phyloP scores from a whole-genome alignment of 2,797 vertebrate species.

The Vireo griseus region DNA sequence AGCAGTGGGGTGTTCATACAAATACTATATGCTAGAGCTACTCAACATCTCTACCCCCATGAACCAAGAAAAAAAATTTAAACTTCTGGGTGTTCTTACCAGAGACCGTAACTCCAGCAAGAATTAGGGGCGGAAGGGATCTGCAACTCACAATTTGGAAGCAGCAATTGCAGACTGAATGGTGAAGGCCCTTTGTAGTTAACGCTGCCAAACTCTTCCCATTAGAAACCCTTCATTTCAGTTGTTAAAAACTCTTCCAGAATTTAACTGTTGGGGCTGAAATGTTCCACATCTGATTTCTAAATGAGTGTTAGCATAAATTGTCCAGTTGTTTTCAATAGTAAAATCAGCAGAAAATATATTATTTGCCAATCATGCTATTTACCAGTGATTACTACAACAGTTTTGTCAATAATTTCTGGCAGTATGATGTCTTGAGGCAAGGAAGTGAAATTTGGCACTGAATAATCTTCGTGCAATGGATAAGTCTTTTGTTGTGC shows the following conservation, averaged over 20 bases:
- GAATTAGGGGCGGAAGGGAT: neutral
- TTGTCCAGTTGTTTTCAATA: conserved; percentile 52
- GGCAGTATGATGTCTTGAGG: neutral
- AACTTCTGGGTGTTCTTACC: neutral
- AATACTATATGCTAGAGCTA: neutral
- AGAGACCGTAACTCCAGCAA: neutral
- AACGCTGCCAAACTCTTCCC: conserved; percentile 21
- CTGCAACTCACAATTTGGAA: neutral
- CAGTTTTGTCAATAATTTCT: conserved; percentile 39
- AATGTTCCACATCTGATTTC: conserved; percentile 35
- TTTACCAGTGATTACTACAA: conserved; percentile 32
- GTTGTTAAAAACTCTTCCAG: neutral
- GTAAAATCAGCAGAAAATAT: conserved; percentile 38
- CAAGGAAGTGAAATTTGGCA: conserved; percentile 19
- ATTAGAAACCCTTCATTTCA: conserved; percentile 35
- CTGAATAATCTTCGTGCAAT: neutral
- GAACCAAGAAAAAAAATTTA: neutral
- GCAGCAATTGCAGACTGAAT: neutral
- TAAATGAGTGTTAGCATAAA: conserved; percentile 30
- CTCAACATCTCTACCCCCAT: neutral
- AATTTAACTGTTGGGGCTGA: conserved; percentile 30
- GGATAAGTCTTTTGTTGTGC: neutral
- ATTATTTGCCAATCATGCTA: conserved; percentile 46
- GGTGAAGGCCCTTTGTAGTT: neutral
- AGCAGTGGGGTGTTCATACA: neutral